Evolutionary conservation across 53 echinoderm and acorn worm species (phyloP).

Genomic region (Crossaster papposus): DNA sequence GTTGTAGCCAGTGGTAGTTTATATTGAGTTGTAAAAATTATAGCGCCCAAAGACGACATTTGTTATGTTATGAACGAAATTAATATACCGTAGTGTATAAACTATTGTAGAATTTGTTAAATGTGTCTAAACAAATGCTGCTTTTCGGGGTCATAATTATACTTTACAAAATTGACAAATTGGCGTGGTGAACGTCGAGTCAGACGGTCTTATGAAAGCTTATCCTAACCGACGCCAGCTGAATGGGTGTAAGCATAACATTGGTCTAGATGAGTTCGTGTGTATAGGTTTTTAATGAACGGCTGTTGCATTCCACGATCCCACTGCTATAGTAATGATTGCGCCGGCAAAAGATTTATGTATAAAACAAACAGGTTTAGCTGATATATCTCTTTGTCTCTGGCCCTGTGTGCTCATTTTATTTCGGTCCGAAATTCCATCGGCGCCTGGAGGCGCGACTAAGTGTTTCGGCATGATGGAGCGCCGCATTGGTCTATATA

Average conservation of each 20-base stretch:
- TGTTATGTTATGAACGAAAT: background rate
- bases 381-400: slow-evolving; percentile 31
- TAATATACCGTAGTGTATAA: background rate
- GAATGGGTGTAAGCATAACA: slow-evolving; percentile 21
- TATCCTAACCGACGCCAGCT: slow-evolving; percentile 22
- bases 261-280: background rate
- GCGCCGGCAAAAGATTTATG: slow-evolving; percentile 38
- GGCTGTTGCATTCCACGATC: background rate
- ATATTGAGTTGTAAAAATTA: background rate
- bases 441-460: slow-evolving; percentile 59
- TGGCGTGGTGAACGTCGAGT: background rate
- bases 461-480: slow-evolving; percentile 26
- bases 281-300: slow-evolving; percentile 1
- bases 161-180: slow-evolving; percentile 18
- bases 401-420: background rate
- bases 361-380: slow-evolving; percentile 50
- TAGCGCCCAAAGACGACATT: background rate
- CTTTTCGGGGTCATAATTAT: slow-evolving; percentile 13
- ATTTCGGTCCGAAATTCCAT: slow-evolving; percentile 17
- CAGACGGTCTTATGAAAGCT: background rate
- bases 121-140: slow-evolving; percentile 17
- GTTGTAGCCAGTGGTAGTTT: background rate
- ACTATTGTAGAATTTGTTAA: slow-evolving; percentile 11
- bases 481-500: slow-evolving; percentile 5
- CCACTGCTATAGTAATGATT: background rate